Percentiles rank a stretch among this genome's conserved stretches.
phyloP scores from a whole-genome alignment of 2,888 invertebrate species.

The Drosophila niveifrons region DNA sequence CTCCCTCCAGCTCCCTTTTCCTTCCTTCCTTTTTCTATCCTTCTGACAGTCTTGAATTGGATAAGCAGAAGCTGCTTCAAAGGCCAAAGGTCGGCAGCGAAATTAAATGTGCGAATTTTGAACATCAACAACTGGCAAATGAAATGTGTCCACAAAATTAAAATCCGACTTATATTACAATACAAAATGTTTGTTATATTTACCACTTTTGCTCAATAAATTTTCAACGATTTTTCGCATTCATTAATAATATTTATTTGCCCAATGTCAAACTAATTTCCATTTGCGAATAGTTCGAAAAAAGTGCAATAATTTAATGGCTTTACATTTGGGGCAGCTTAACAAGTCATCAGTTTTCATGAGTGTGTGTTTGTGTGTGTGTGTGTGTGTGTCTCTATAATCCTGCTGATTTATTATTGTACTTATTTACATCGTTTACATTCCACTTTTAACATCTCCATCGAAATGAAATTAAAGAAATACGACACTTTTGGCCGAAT shows the following conservation, averaged over 20 bases:
- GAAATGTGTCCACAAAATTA: conserved; percentile 40
- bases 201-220: not conserved
- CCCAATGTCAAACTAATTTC: conserved; percentile 35
- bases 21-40: not conserved
- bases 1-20: not conserved
- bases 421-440: conserved; percentile 12
- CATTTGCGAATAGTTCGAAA: conserved; percentile 37
- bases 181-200: conserved; percentile 55
- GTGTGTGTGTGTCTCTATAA: conserved; percentile 14
- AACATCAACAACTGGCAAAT: conserved; percentile 27
- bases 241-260: conserved; percentile 41
- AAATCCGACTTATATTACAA: conserved; percentile 36
- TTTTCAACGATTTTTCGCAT: conserved; percentile 29
- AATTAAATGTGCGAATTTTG: conserved; percentile 25
- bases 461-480: conserved; percentile 13
- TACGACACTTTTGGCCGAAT: not conserved
- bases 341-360: conserved; percentile 9
- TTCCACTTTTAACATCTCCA: conserved; percentile 20
- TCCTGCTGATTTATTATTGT: conserved; percentile 31
- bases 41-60: conserved; percentile 9
- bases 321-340: conserved; percentile 14
- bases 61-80: not conserved
- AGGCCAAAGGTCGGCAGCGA: conserved; percentile 40
- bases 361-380: not conserved
- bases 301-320: conserved; percentile 36